phyloP scores from a whole-genome alignment of 2,113 vertebrate species.

The Romanogobio albipinnatus region DNA sequence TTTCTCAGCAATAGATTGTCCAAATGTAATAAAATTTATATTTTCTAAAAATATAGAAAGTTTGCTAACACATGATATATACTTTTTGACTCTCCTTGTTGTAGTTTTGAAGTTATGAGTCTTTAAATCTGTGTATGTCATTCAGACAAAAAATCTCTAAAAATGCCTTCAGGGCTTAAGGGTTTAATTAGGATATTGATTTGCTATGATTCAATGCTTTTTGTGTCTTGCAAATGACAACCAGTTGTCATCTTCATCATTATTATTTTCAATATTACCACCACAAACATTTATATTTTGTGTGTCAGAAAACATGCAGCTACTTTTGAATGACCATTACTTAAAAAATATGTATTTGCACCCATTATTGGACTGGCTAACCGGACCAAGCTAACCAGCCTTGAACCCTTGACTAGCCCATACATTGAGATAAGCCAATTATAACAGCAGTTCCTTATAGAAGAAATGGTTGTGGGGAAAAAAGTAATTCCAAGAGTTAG shows the following conservation, averaged over 20 bases:
- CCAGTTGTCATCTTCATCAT: neutral
- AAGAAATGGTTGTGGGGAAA: neutral
- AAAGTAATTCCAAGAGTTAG: neutral
- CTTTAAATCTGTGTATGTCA: too few species aligned
- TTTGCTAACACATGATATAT: too few species aligned
- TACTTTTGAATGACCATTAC: neutral
- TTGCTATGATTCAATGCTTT: neutral
- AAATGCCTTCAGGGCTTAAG: too few species aligned
- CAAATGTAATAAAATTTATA: too few species aligned
- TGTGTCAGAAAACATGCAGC: neutral
- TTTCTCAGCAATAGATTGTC: too few species aligned
- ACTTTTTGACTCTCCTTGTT: too few species aligned
- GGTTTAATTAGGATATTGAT: conserved; percentile 5
- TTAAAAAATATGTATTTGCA: neutral
- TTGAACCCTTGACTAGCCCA: neutral
- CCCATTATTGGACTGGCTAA: neutral
- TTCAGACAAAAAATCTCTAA: too few species aligned
- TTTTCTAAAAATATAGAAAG: too few species aligned
- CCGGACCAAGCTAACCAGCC: neutral
- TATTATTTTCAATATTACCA: neutral
- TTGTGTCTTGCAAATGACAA: neutral
- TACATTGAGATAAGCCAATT: neutral
- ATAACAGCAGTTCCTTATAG: neutral
- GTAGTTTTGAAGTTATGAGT: too few species aligned
- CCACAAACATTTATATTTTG: neutral